phyloP scores from a whole-genome alignment of 2,888 invertebrate species.

The Euplexia lucipara region DNA sequence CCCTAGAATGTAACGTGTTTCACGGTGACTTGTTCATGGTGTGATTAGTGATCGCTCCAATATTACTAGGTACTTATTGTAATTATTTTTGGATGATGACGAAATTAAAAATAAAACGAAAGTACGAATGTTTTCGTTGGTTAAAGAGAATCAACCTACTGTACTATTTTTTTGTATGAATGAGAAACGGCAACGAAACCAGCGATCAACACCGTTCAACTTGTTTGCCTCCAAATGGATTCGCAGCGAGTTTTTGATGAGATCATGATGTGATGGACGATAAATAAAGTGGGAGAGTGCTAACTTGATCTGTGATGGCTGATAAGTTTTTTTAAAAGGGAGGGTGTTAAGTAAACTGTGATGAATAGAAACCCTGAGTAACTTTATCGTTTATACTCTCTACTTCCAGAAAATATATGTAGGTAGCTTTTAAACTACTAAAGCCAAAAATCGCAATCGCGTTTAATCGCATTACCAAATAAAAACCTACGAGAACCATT shows the following conservation, averaged over 20 bases:
- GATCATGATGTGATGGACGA: slow-evolving; percentile 35
- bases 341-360: neutral
- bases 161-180: neutral
- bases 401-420: too few species aligned
- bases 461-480: neutral
- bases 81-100: too few species aligned
- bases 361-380: too few species aligned
- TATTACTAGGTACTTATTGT: too few species aligned
- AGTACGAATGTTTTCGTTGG: neutral
- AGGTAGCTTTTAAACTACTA: neutral
- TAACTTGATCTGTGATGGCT: neutral
- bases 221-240: slow-evolving; percentile 58
- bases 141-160: neutral
- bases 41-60: too few species aligned
- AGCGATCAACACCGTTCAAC: slow-evolving; percentile 43
- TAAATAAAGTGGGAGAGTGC: slow-evolving; percentile 12
- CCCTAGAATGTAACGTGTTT: too few species aligned
- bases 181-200: slow-evolving; percentile 31
- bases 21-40: too few species aligned
- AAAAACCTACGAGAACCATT: neutral
- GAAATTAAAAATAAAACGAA: too few species aligned
- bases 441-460: too few species aligned
- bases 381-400: too few species aligned
- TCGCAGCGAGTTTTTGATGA: slow-evolving; percentile 43
- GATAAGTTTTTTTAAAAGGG: neutral